Conservation (phyloP, 2,888 invertebrate genomes). For the Lymantria dispar region DNA sequence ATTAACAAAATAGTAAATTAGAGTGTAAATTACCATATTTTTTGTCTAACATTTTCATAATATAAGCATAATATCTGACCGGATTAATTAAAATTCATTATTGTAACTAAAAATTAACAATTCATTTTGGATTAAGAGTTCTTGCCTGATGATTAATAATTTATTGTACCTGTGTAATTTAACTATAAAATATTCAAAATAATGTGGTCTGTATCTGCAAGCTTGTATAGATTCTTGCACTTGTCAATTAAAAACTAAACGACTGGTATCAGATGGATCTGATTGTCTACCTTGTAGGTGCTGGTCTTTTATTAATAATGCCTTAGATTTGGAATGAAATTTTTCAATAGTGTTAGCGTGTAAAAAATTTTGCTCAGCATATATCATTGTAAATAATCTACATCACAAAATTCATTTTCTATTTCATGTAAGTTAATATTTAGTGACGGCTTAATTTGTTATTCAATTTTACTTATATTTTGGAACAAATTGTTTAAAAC, state of each 20-base stretch:
- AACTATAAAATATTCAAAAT: constrained; percentile 13
- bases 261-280: constrained; percentile 36
- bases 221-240: constrained; percentile 18
- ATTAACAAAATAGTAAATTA: too few species aligned
- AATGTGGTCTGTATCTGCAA: constrained; percentile 11
- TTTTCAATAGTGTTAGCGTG: constrained; percentile 20
- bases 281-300: constrained; percentile 44
- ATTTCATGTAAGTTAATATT: constrained; percentile 40
- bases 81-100: constrained; percentile 13
- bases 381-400: constrained; percentile 60
- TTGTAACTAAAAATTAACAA: constrained; percentile 7
- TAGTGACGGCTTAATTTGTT: constrained; percentile 53
- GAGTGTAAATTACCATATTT: not conserved
- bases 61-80: constrained; percentile 42
- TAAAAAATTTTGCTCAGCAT: constrained; percentile 39
- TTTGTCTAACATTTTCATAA: constrained; percentile 26
- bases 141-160: constrained; percentile 30
- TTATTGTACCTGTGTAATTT: constrained; percentile 32
- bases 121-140: constrained; percentile 17
- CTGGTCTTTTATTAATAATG: constrained; percentile 32
- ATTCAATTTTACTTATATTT: constrained; percentile 62
- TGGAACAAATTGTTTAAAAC: constrained; percentile 62
- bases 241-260: constrained; percentile 36
- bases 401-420: constrained; percentile 60
- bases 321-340: constrained; percentile 25